These are phyloP conservation scores for Conchocele bisecta DNA, from an alignment of 2,888 invertebrate species.

Conservation along the genomic window DNA sequence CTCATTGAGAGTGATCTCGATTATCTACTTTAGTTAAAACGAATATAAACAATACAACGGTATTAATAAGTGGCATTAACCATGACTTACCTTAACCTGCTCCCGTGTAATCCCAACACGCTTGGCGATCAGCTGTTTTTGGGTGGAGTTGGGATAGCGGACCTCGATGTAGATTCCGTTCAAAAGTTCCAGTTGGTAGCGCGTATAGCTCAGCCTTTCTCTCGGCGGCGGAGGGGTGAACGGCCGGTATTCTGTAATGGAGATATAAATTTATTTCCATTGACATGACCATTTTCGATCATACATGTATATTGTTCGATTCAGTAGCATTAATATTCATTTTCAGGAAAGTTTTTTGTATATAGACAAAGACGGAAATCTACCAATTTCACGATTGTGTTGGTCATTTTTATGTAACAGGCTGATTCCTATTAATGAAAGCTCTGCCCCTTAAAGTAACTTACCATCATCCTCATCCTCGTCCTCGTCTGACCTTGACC, in stretches of 20 bases:
- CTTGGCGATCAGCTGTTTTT: conserved; percentile 81
- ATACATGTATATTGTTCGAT: not conserved
- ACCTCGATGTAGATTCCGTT: conserved; percentile 78
- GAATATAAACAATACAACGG: too few species aligned
- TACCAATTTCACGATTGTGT: too few species aligned
- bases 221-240: conserved; percentile 75
- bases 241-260: conserved; percentile 67
- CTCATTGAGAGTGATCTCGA: too few species aligned
- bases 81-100: conserved; percentile 81
- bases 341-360: too few species aligned
- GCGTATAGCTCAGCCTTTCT: conserved; percentile 79
- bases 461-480: conserved; percentile 57
- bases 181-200: conserved; percentile 80
- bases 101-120: conserved; percentile 80
- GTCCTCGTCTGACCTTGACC: conserved; percentile 56
- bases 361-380: not conserved
- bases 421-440: too few species aligned
- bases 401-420: too few species aligned
- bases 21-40: too few species aligned
- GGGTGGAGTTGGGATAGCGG: conserved; percentile 80
- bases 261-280: conserved; percentile 6
- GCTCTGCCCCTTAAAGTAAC: not conserved
- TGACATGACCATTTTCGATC: not conserved
- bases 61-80: too few species aligned
- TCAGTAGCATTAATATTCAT: too few species aligned